Evolutionary conservation across 1,140 invertebrate genomes (phyloP).

Genomic region (Euwallacea fornicatus): DNA sequence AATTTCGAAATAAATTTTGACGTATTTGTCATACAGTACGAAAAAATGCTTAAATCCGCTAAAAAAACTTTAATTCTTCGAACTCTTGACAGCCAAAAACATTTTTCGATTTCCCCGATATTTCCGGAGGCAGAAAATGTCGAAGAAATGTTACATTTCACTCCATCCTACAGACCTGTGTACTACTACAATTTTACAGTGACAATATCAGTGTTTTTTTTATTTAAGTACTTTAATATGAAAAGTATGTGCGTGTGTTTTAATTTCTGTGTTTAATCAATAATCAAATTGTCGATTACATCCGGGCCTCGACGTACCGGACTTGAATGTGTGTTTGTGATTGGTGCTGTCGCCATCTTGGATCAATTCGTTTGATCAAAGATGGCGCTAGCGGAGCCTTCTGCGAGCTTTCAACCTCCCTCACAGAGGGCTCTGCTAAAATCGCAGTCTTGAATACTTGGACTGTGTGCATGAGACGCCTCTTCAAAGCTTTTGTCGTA

Average conservation of each 20-base stretch:
- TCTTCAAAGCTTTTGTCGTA: conserved; percentile 49
- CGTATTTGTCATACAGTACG: no score
- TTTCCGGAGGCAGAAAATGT: no score
- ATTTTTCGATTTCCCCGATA: no score
- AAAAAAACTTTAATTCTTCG: no score
- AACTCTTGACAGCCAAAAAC: no score
- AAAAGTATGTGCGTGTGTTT: conserved; percentile 31
- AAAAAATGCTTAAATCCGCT: no score
- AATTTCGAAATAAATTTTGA: no score
- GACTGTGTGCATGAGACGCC: conserved; percentile 56
- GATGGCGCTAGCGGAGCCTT: no score
- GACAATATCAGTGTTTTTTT: conserved; percentile 31
- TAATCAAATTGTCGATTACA: conserved; percentile 16
- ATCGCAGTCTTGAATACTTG: conserved; percentile 57
- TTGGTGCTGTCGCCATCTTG: conserved; percentile 15
- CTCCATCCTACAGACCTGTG: no score
- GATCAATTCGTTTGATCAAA: not conserved
- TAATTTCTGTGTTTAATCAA: conserved; percentile 22
- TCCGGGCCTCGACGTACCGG: conserved; percentile 39
- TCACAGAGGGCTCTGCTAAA: not conserved
- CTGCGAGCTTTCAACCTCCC: not conserved
- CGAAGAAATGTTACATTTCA: no score
- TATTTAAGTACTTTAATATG: conserved; percentile 5
- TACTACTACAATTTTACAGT: conserved; percentile 7
- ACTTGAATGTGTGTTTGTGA: conserved; percentile 37